These are phyloP conservation scores for Telmatochromis sp. DNA, from an alignment of 2,113 vertebrate genomes.

Conservation along the genomic window DNA sequence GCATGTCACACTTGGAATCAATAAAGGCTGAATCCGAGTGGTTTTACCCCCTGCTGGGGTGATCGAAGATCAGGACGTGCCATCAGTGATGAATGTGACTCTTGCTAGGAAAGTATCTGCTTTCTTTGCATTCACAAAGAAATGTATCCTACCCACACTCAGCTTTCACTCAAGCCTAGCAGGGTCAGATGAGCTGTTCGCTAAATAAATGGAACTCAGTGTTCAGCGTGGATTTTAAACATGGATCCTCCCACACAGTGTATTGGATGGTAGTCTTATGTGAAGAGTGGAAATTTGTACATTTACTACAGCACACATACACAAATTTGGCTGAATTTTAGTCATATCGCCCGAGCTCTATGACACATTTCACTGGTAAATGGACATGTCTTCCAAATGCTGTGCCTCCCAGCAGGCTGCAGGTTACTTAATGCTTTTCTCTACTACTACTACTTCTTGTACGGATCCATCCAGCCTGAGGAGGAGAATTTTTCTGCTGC, in stretches of 20 bases:
- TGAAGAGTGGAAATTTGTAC: neutral
- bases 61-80: neutral
- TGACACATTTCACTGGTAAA: neutral
- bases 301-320: neutral
- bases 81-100: neutral
- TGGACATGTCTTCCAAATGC: neutral
- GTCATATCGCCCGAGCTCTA: neutral
- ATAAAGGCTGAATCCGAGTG: neutral
- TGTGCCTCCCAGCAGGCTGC: neutral
- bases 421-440: neutral
- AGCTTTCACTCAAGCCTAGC: neutral
- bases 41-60: neutral
- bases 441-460: neutral
- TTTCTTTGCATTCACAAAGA: neutral
- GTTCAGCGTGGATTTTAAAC: neutral
- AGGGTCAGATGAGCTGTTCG: neutral
- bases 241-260: neutral
- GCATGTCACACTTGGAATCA: conserved; percentile 10
- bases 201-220: neutral
- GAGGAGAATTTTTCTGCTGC: neutral
- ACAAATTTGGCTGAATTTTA: neutral
- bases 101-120: neutral
- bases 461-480: neutral
- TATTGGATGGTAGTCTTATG: neutral
- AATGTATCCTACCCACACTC: neutral